These are phyloP conservation scores for Balanococcus diminutus DNA, from an alignment of 2,888 invertebrate species.

Conservation along the genomic window DNA sequence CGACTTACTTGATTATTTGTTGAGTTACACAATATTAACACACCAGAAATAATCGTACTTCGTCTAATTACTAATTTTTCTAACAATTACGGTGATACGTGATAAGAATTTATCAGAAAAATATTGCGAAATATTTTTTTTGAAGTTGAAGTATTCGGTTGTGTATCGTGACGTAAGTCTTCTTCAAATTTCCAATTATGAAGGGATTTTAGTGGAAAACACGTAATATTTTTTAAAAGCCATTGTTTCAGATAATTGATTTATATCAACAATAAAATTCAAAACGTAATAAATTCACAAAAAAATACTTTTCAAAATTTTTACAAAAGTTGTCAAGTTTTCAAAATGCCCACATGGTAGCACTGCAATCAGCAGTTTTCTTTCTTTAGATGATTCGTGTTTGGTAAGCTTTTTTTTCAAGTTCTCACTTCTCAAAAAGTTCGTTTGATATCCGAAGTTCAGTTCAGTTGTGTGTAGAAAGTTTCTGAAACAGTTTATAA, in stretches of 20 bases:
- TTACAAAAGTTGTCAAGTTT: neutral
- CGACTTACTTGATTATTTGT: neutral
- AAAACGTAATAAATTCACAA: neutral
- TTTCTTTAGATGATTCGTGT: neutral
- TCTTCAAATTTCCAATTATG: neutral
- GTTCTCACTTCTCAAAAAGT: neutral
- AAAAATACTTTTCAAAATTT: neutral
- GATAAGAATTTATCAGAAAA: neutral
- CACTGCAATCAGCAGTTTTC: neutral
- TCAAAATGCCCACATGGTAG: neutral
- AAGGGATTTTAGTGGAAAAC: neutral
- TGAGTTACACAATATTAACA: neutral
- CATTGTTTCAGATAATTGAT: neutral
- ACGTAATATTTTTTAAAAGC: neutral
- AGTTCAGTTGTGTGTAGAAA: neutral
- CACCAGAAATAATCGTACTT: neutral
- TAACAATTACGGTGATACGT: neutral
- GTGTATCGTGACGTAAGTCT: neutral
- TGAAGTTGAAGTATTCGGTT: neutral
- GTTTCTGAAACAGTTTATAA: neutral
- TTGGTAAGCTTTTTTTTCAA: neutral
- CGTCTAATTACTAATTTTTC: neutral
- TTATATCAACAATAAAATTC: neutral
- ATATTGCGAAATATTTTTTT: neutral
- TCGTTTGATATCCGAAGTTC: constrained; percentile 9